Percentiles rank a stretch among this genome's conserved stretches.
Conservation (phyloP, 2,797 vertebrate genomes). For the Pyrocephalus nanus region DNA sequence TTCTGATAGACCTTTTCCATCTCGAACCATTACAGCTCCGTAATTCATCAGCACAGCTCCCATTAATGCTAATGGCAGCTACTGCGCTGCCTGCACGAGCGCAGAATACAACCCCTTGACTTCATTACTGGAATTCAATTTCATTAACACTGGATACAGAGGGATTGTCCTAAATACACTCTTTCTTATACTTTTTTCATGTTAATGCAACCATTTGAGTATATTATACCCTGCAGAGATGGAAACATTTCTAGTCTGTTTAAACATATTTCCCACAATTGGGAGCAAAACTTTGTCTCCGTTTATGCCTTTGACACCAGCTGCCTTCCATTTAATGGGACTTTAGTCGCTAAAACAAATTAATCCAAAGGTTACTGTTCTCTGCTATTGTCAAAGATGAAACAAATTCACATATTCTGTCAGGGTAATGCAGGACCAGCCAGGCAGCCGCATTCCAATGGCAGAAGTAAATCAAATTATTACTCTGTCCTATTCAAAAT, state of each 20-base stretch:
- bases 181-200: conserved; percentile 71
- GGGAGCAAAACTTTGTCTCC: conserved; percentile 70
- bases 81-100: neutral
- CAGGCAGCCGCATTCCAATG: neutral
- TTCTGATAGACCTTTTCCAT: conserved; percentile 26
- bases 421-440: neutral
- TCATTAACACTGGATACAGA: conserved; percentile 72
- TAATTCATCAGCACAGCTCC: conserved; percentile 20
- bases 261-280: conserved; percentile 72
- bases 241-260: conserved; percentile 72
- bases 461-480: conserved; percentile 52
- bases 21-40: neutral
- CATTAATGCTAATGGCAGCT: conserved; percentile 40
- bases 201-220: conserved; percentile 73
- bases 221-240: conserved; percentile 71
- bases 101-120: conserved; percentile 60
- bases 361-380: conserved; percentile 69
- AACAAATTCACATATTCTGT: conserved; percentile 30
- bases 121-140: conserved; percentile 76
- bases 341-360: conserved; percentile 64
- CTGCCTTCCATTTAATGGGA: conserved; percentile 70
- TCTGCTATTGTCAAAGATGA: conserved; percentile 43
- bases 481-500: conserved; percentile 30
- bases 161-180: conserved; percentile 73
- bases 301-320: conserved; percentile 72